Evolutionary conservation across 2,113 vertebrate genomes (phyloP).

Genomic region (Emberiza fucata): DNA sequence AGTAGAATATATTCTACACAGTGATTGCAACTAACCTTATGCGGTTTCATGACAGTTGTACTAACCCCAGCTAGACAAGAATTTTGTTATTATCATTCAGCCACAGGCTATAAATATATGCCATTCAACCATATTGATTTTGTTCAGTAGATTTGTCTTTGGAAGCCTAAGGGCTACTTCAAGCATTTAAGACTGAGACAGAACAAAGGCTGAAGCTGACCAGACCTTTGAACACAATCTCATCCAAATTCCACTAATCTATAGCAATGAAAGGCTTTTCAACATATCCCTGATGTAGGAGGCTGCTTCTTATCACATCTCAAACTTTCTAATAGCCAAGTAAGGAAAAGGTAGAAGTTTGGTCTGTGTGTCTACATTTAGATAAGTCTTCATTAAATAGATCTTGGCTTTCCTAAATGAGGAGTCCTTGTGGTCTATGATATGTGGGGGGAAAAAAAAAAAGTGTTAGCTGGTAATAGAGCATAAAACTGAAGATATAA

Average conservation of each 20-base stretch:
- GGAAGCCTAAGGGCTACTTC: neutral
- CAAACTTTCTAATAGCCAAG: neutral
- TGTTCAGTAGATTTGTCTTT: neutral
- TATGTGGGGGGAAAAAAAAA: neutral
- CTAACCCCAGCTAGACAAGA: neutral
- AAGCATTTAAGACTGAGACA: neutral
- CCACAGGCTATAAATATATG: neutral
- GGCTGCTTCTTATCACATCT: neutral
- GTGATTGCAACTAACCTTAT: neutral
- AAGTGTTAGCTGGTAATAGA: neutral
- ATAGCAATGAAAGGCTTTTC: neutral
- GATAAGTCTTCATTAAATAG: neutral
- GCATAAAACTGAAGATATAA: neutral
- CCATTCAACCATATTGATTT: rapidly evolving
- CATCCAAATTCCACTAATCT: neutral
- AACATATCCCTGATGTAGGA: neutral
- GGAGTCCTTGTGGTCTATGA: neutral
- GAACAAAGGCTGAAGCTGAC: neutral
- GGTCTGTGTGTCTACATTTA: neutral
- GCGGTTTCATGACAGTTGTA: neutral
- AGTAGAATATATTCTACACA: neutral
- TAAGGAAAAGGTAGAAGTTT: neutral
- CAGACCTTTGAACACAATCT: neutral
- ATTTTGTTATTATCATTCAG: neutral
- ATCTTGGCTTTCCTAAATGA: neutral